Percentiles rank a stretch among this genome's conserved stretches.
Evolutionary conservation across 2,113 vertebrate genomes (phyloP).

Genomic region (Natator depressus): DNA sequence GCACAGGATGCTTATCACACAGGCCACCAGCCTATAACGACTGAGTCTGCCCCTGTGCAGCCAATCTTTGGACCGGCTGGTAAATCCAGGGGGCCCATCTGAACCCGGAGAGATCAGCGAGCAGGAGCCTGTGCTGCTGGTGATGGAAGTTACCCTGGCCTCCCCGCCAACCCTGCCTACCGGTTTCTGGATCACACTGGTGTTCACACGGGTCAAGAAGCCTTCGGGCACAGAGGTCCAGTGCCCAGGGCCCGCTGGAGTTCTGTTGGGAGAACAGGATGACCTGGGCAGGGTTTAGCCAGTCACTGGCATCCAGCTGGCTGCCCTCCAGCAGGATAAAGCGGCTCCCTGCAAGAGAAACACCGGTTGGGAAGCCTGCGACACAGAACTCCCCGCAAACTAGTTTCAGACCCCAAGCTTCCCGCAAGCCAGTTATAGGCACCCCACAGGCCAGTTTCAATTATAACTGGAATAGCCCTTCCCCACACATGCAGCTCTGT

Average conservation of each 20-base stretch:
- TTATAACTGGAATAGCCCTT: not conserved
- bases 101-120: not conserved
- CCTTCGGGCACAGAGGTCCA: constrained; percentile 93
- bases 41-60: not conserved
- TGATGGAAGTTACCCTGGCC: constrained; percentile 46
- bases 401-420: not conserved
- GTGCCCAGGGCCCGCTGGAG: constrained; percentile 95
- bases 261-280: constrained; percentile 97
- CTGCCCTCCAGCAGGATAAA: constrained; percentile 97
- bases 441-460: not conserved
- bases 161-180: constrained; percentile 75
- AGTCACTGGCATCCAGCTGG: constrained; percentile 95
- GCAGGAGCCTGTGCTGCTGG: no score
- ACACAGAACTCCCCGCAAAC: not conserved
- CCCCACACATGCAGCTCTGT: not conserved
- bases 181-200: constrained; percentile 95
- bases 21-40: not conserved
- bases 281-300: constrained; percentile 98
- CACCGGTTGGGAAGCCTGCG: not conserved
- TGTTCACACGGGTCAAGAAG: constrained; percentile 97
- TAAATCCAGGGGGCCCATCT: not conserved
- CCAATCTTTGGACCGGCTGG: not conserved
- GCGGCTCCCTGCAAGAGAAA: constrained; percentile 85
- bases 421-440: not conserved
- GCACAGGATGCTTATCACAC: not conserved